Conservation (phyloP, 2,888 invertebrate species). For the Notodonta ziczac region DNA sequence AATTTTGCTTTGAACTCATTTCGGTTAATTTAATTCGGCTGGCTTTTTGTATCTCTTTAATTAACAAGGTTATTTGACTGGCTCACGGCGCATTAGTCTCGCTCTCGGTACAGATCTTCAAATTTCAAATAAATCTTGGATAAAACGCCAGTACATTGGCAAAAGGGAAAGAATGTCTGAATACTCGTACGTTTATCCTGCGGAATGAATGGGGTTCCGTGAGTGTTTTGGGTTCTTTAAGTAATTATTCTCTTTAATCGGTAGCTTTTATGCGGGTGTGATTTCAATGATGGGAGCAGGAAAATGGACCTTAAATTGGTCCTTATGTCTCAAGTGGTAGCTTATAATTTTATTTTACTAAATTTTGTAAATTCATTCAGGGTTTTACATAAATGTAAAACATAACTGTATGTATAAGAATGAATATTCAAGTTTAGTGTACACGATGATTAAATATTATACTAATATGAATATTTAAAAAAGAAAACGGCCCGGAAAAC, state of each 20-base stretch:
- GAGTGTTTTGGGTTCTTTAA: neutral
- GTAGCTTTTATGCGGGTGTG: neutral
- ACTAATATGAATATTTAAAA: too few species aligned
- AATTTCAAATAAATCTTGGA: constrained; percentile 27
- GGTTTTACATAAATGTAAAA: too few species aligned
- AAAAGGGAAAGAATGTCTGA: constrained; percentile 14
- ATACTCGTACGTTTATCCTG: constrained; percentile 11
- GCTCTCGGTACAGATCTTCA: constrained; percentile 20
- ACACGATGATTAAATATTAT: too few species aligned
- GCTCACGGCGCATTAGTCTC: constrained; percentile 39
- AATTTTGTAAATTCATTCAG: neutral
- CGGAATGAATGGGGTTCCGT: constrained; percentile 11
- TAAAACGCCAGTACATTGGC: constrained; percentile 25
- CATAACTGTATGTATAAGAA: too few species aligned
- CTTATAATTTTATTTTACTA: neutral
- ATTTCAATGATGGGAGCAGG: neutral
- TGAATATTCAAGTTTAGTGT: too few species aligned
- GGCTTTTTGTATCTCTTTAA: constrained; percentile 41
- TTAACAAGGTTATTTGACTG: constrained; percentile 52
- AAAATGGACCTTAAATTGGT: neutral
- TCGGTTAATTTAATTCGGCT: constrained; percentile 34
- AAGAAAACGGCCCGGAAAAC: too few species aligned
- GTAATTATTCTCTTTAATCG: neutral
- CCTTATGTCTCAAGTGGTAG: neutral
- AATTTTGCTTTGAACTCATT: constrained; percentile 28